These are phyloP conservation scores for Abrostola triplasia DNA, from an alignment of 2,888 invertebrate genomes.

Conservation along the genomic window DNA sequence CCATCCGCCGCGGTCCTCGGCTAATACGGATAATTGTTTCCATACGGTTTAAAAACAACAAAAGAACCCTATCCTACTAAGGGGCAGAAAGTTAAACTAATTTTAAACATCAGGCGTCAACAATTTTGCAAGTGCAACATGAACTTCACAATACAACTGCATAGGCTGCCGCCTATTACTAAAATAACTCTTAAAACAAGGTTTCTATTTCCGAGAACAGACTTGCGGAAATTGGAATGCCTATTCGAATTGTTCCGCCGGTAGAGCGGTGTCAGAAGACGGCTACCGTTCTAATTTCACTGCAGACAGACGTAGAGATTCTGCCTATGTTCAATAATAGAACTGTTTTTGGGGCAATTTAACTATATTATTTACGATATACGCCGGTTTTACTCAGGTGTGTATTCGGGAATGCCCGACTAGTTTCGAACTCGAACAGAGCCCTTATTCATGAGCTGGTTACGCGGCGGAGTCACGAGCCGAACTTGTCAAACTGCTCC, in stretches of 20 bases:
- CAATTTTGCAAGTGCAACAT: neutral
- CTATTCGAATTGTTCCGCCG: slow-evolving; percentile 72
- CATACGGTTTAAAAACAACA: too few relatives aligned
- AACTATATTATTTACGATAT: neutral
- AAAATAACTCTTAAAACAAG: slow-evolving; percentile 62
- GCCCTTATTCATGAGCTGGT: too few relatives aligned
- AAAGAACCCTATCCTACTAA: too few relatives aligned
- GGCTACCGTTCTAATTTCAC: slow-evolving; percentile 61
- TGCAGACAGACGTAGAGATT: slow-evolving; percentile 37
- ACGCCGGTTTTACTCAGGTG: too few relatives aligned
- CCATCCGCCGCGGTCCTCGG: too few relatives aligned
- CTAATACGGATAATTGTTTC: too few relatives aligned
- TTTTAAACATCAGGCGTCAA: too few relatives aligned
- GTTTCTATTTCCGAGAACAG: slow-evolving; percentile 65
- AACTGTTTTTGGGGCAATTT: slow-evolving; percentile 21
- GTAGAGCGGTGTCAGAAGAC: slow-evolving; percentile 45
- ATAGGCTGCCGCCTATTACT: slow-evolving; percentile 32
- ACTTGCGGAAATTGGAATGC: slow-evolving; percentile 74
- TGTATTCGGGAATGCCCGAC: too few relatives aligned
- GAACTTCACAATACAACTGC: slow-evolving; percentile 6
- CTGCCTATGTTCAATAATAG: slow-evolving; percentile 35
- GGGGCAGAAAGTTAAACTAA: too few relatives aligned
- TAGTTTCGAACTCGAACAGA: too few relatives aligned
- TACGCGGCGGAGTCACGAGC: too few relatives aligned
- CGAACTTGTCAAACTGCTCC: neutral